Conservation (phyloP, 2,113 vertebrate genomes). For the Phalacrocorax pelagicus region DNA sequence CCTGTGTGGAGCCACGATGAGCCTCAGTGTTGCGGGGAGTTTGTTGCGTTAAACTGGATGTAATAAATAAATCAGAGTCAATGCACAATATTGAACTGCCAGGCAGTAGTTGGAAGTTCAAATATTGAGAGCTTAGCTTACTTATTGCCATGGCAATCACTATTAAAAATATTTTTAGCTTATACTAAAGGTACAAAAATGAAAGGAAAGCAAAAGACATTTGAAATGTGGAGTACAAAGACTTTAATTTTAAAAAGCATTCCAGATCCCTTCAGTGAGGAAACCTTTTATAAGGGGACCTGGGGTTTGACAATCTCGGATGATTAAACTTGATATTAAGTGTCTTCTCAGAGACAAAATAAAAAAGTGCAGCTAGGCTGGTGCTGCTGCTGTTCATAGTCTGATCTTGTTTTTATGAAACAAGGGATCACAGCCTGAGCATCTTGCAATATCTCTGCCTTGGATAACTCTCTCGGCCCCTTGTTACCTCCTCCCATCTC, state of each 20-base stretch:
- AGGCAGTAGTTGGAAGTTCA: neutral
- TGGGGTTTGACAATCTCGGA: neutral
- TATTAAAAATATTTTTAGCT: constrained; percentile 59
- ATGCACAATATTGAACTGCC: neutral
- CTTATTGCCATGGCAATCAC: constrained; percentile 64
- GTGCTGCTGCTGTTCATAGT: neutral
- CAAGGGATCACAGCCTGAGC: neutral
- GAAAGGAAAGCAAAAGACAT: neutral
- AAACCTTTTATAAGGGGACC: neutral
- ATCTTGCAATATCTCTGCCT: neutral
- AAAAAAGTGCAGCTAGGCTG: neutral
- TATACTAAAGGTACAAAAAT: neutral
- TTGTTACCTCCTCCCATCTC: neutral
- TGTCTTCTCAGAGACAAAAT: neutral
- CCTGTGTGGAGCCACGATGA: neutral
- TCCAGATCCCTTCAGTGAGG: neutral
- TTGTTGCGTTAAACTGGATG: neutral
- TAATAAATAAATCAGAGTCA: neutral
- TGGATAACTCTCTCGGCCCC: neutral
- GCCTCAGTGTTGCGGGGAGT: neutral
- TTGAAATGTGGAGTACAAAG: neutral
- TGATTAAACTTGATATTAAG: constrained; percentile 36
- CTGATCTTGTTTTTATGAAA: constrained; percentile 13
- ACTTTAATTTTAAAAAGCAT: neutral
- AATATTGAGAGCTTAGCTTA: constrained; percentile 30